Evolutionary conservation across 2,113 vertebrate genomes (phyloP).

Genomic region (Phrynosoma blainvillii): DNA sequence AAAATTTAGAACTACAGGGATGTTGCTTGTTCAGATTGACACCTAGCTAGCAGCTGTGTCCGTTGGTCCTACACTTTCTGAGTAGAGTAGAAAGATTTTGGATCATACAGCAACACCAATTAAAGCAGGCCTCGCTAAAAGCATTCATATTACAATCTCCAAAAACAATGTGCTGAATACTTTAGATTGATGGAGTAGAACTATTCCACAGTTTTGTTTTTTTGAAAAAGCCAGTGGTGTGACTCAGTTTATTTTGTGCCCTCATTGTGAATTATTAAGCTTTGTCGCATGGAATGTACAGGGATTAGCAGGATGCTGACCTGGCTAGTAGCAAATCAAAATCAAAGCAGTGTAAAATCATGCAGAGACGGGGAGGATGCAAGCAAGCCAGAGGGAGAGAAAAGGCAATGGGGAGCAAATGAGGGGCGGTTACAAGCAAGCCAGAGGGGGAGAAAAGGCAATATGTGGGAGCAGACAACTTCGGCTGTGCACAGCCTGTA

Average conservation of each 20-base stretch:
- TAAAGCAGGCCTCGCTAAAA: too few relatives aligned
- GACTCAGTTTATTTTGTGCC: not conserved
- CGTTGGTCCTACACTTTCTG: not conserved
- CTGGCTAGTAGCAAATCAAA: not conserved
- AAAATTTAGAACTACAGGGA: too few relatives aligned
- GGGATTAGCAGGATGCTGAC: not conserved
- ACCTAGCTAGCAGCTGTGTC: not conserved
- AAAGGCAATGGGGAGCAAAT: not conserved
- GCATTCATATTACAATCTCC: not conserved
- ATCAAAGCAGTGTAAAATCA: not conserved
- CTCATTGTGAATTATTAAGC: not conserved
- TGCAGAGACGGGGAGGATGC: not conserved
- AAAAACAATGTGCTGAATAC: not conserved
- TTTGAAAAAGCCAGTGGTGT: not conserved
- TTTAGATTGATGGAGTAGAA: not conserved
- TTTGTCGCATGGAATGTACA: not conserved
- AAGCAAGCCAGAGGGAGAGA: constrained; percentile 25
- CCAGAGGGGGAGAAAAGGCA: constrained; percentile 20
- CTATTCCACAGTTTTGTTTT: not conserved
- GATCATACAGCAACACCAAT: not conserved
- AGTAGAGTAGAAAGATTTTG: not conserved
- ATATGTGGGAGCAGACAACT: not conserved
- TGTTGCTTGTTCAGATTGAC: not conserved
- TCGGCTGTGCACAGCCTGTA: constrained; percentile 18
- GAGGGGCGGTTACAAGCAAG: not conserved